These are phyloP conservation scores for Spicauda simplicius DNA, from an alignment of 2,888 invertebrate genomes.

Conservation along the genomic window DNA sequence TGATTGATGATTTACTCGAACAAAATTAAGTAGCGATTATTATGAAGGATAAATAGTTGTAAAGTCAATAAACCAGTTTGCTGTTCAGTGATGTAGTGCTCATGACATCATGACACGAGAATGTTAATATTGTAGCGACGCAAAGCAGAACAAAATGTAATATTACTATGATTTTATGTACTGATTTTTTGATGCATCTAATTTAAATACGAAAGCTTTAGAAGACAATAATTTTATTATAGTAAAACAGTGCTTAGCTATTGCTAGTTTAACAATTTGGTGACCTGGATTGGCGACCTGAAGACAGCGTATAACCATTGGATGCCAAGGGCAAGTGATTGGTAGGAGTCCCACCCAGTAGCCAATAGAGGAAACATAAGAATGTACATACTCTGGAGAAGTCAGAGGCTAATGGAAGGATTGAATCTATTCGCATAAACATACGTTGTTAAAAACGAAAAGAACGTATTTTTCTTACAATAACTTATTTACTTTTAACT, in stretches of 20 bases:
- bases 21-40: constrained; percentile 12
- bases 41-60: constrained; percentile 3
- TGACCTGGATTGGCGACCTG: background rate
- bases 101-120: constrained; percentile 22
- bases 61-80: constrained; percentile 24
- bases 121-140: constrained; percentile 16
- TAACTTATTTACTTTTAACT: background rate
- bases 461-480: too few species aligned
- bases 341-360: background rate
- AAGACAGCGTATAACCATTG: background rate
- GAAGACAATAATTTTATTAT: too few species aligned
- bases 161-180: background rate
- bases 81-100: background rate
- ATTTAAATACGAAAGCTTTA: too few species aligned
- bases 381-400: too few species aligned
- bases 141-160: constrained; percentile 14
- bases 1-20: background rate
- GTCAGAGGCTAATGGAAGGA: background rate
- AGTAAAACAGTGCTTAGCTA: too few species aligned
- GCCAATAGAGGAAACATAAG: too few species aligned
- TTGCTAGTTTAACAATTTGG: too few species aligned
- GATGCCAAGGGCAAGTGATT: background rate
- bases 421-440: too few species aligned
- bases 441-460: too few species aligned
- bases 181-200: too few species aligned